Base-by-base conservation (phyloP, 2,888 invertebrate genomes). In the Escarpia spicata region DNA sequence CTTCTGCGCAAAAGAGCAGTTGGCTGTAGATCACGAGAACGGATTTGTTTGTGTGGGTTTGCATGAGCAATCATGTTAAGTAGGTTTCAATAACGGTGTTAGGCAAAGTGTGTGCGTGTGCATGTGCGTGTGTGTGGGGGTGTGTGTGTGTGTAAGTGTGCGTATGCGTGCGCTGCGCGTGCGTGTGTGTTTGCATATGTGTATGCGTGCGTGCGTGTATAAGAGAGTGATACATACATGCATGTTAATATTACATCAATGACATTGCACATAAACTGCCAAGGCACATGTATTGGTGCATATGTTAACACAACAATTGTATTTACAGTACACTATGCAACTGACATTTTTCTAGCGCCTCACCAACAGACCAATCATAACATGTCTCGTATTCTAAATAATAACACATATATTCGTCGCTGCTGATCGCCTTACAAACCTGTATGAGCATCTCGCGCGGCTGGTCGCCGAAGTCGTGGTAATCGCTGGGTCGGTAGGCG, bases 11-110 rank as follows among this genome's bases (percentile, higher is more conserved):
- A 19, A 12, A 52, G 52, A 52, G 12, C 52, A 52, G 52, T 52
- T 52, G 52, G 52, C 15, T 52, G 52, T 52, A 9, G 52, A 52
- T 9, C 52, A 15, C 52, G 12, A 60, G 19, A 90, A 90, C 43
- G 43, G 31, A 90, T 15, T n/a, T 60, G 92, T 15, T n/a, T 60
- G 90, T 60, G 90, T 90, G 43, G 52, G 52, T 52, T 52, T 92
- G 44, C 90, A 37, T 37, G 90, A 43, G 89, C 90, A 19, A 31
- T 10, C 90, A 8, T 43, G 92, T 26, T 10, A 37, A 37, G 37
- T 37, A 37, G 37, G 37, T 37, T 37, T 37, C 37, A 37, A 37
- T 37, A 37, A 37, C 37, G 37, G 37, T 37, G 37, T 37, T 37
- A 37, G 37, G 37, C 37, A 37, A 37, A 37, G 37, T 26, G 58